Percentiles rank a stretch among this genome's conserved stretches.
These are phyloP conservation scores for Eupithecia pulchellata DNA, from an alignment of 2,888 invertebrate species.

Conservation along the genomic window DNA sequence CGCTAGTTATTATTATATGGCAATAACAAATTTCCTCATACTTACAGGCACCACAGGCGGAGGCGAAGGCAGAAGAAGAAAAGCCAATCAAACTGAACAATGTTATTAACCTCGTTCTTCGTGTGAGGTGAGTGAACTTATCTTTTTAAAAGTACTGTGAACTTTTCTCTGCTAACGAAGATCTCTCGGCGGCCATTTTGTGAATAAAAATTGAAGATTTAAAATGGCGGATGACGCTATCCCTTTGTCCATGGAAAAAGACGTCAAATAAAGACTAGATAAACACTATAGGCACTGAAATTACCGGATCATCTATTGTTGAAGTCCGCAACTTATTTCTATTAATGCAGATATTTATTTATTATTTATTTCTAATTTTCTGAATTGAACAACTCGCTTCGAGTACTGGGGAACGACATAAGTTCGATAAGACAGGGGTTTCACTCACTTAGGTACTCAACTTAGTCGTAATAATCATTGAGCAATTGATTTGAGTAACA, in stretches of 20 bases:
- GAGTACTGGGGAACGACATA: too few relatives aligned
- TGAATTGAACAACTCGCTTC: too few relatives aligned
- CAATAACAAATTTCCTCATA: background rate
- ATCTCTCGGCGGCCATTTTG: background rate
- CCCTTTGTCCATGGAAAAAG: background rate
- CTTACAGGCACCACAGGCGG: background rate
- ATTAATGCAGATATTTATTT: too few relatives aligned
- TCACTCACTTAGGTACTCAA: too few relatives aligned
- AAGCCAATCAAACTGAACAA: conserved; percentile 32
- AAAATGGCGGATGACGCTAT: background rate
- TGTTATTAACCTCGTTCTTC: conserved; percentile 91
- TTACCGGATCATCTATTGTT: background rate
- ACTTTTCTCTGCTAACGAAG: background rate
- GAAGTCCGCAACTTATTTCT: too few relatives aligned
- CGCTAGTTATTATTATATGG: too few relatives aligned
- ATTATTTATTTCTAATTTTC: too few relatives aligned
- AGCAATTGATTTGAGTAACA: too few relatives aligned
- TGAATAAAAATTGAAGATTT: background rate
- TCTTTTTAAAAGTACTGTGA: background rate
- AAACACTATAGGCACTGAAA: background rate
- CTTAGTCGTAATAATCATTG: too few relatives aligned
- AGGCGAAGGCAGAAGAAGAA: background rate
- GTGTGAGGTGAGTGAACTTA: conserved; percentile 87
- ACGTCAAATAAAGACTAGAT: background rate
- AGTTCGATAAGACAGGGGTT: too few relatives aligned